Conservation (phyloP, 2,113 vertebrate species). For the Melanerpes aurifrons region DNA sequence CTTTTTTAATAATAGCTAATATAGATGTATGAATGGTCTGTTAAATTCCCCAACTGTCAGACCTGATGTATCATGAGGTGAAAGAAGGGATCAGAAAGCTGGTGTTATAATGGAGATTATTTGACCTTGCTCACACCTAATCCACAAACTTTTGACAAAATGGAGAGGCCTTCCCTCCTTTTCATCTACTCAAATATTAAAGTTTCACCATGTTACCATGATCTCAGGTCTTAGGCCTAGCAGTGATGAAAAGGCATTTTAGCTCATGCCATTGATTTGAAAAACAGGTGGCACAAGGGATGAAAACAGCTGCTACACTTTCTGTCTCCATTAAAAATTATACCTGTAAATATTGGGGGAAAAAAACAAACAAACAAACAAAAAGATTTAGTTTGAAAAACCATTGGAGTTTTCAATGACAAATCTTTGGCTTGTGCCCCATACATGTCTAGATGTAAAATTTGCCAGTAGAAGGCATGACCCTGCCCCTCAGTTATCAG, state of each 20-base stretch:
- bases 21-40: background rate
- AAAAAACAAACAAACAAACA: background rate
- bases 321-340: background rate
- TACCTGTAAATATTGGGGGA: background rate
- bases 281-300: background rate
- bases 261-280: background rate
- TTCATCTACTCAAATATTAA: background rate
- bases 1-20: background rate
- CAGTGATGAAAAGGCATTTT: background rate
- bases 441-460: background rate
- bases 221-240: background rate
- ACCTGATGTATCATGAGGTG: background rate
- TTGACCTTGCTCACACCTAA: background rate
- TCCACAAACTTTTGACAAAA: background rate
- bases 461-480: background rate
- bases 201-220: background rate
- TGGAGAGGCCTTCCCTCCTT: background rate
- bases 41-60: background rate
- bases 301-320: background rate
- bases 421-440: background rate
- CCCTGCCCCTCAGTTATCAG: background rate
- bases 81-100: background rate
- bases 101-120: background rate
- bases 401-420: background rate
- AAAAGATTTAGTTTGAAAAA: background rate